Evolutionary conservation across 2,888 invertebrate species (phyloP).

Genomic region (Aromia moschata): DNA sequence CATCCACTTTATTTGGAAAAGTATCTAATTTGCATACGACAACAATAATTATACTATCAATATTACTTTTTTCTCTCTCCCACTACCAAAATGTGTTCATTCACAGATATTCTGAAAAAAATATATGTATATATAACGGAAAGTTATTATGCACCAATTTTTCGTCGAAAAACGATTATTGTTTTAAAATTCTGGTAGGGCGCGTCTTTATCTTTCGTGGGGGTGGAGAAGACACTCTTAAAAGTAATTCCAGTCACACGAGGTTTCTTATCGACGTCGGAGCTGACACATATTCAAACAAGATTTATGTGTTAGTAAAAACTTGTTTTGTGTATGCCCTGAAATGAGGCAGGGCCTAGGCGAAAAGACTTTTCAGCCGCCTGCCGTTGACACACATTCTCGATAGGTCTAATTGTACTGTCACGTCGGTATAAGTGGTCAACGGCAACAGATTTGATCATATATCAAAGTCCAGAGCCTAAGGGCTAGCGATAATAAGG

Average conservation of each 20-base stretch:
- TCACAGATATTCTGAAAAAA: too few relatives aligned
- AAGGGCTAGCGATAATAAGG: too few relatives aligned
- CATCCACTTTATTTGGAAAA: too few relatives aligned
- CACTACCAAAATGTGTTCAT: too few relatives aligned
- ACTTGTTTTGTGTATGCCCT: slow-evolving; percentile 6
- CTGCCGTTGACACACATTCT: slow-evolving; percentile 1
- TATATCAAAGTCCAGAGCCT: too few relatives aligned
- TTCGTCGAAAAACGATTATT: too few relatives aligned
- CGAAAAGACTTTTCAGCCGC: background rate
- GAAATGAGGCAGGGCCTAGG: background rate
- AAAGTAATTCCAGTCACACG: background rate
- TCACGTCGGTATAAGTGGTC: background rate
- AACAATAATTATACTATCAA: too few relatives aligned
- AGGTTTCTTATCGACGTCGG: background rate
- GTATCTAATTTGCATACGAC: too few relatives aligned
- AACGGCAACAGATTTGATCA: slow-evolving; percentile 2
- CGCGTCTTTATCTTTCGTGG: background rate
- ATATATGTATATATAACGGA: too few relatives aligned
- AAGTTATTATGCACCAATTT: too few relatives aligned
- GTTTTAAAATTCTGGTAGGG: too few relatives aligned
- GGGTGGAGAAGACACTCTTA: background rate
- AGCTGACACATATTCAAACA: slow-evolving; percentile 3
- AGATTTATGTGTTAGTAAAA: slow-evolving; percentile 8
- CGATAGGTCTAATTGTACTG: slow-evolving; percentile 9
- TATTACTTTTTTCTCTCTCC: too few relatives aligned